phyloP scores from a whole-genome alignment of 2,113 vertebrate genomes.

The Parotia lawesii region DNA sequence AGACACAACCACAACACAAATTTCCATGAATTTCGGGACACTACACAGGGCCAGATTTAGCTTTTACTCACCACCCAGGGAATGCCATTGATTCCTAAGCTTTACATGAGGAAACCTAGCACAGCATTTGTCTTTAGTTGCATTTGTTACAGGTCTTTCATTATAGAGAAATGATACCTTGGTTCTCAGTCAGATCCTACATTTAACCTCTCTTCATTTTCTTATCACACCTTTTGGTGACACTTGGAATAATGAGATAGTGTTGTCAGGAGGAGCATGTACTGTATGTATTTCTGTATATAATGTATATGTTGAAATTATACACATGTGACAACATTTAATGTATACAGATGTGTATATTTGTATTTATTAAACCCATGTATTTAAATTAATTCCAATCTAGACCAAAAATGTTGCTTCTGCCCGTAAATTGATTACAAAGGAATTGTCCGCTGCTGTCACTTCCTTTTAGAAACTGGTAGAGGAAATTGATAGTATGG shows the following conservation, averaged over 20 bases:
- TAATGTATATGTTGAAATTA: slow-evolving; percentile 71
- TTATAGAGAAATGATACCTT: not conserved
- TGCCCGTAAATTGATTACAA: slow-evolving; percentile 43
- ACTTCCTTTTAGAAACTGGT: slow-evolving; percentile 10
- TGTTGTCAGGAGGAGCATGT: slow-evolving; percentile 68
- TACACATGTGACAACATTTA: slow-evolving; percentile 65
- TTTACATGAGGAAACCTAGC: not conserved
- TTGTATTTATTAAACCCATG: slow-evolving; percentile 72
- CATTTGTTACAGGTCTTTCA: not conserved
- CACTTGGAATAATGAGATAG: slow-evolving; percentile 47
- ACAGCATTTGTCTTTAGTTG: not conserved
- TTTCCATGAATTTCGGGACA: not conserved
- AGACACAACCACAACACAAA: not conserved
- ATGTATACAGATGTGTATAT: slow-evolving; percentile 73
- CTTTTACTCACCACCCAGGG: not conserved
- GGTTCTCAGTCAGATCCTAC: not conserved
- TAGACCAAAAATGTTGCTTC: slow-evolving; percentile 60
- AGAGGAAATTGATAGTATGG: not conserved
- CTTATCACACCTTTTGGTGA: slow-evolving; percentile 33
- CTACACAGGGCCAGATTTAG: not conserved
- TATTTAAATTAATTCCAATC: slow-evolving; percentile 61
- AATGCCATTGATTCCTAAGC: not conserved
- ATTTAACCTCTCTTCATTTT: not conserved
- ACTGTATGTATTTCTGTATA: slow-evolving; percentile 70
- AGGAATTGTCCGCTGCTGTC: slow-evolving; percentile 12